A percentile compares a stretch with the other conserved stretches of the same genome.
Evolutionary conservation across 2,888 invertebrate genomes (phyloP).

Genomic region (Neoitamus cyanurus): DNA sequence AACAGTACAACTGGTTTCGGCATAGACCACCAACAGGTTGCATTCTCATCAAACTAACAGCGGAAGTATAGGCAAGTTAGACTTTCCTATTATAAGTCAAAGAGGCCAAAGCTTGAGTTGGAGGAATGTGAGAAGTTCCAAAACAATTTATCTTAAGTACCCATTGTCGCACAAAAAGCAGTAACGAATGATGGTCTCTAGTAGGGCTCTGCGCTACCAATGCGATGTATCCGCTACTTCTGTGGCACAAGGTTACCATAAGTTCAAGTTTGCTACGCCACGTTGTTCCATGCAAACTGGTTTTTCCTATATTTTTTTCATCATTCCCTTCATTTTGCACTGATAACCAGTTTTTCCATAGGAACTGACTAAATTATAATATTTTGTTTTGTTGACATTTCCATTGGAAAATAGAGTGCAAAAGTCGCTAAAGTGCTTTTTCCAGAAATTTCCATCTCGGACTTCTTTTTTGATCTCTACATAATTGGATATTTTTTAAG

Average conservation of each 20-base stretch:
- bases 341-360: background rate
- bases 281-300: background rate
- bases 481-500: background rate
- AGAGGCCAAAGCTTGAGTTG: background rate
- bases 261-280: background rate
- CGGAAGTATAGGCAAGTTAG: background rate
- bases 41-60: background rate
- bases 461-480: background rate
- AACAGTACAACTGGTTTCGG: background rate
- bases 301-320: background rate
- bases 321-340: background rate
- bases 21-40: background rate
- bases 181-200: background rate
- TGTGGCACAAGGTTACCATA: background rate
- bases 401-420: background rate
- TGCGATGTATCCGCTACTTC: background rate
- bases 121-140: background rate
- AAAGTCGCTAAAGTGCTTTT: background rate
- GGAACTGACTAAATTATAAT: too few relatives aligned
- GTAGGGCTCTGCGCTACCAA: background rate
- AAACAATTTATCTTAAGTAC: background rate
- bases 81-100: background rate
- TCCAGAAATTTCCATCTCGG: background rate
- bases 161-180: background rate
- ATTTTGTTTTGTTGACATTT: too few relatives aligned